phyloP scores from a whole-genome alignment of 1,140 invertebrate genomes.

The Achroia grisella region DNA sequence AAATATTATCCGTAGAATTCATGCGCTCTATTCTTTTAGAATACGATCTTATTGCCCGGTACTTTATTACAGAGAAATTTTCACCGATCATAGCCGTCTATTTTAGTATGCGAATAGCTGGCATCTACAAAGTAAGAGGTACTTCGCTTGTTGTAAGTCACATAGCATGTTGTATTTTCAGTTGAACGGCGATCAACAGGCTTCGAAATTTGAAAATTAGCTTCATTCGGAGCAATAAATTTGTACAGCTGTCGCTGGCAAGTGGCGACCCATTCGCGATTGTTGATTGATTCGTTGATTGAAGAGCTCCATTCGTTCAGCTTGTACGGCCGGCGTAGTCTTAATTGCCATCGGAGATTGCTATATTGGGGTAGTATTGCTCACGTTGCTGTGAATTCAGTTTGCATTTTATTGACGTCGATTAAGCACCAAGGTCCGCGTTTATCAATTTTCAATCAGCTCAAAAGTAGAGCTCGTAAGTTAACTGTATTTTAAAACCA shows the following conservation, averaged over 20 bases:
- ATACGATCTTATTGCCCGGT: no score
- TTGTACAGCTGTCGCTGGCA: constrained; percentile 63
- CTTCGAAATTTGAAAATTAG: constrained; percentile 65
- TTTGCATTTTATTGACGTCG: not conserved
- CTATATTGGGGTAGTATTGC: constrained; percentile 37
- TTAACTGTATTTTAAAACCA: no score
- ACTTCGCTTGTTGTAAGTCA: constrained; percentile 13
- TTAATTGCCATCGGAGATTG: constrained; percentile 62
- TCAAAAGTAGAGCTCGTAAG: no score
- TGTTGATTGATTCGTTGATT: constrained; percentile 71
- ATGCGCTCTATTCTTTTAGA: no score
- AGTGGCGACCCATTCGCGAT: constrained; percentile 60
- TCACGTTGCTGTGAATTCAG: constrained; percentile 13
- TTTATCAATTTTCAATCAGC: no score
- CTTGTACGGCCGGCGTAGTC: constrained; percentile 46
- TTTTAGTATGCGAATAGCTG: no score
- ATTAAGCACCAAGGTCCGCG: no score
- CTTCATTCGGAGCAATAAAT: constrained; percentile 57
- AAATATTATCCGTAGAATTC: no score
- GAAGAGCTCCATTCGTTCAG: constrained; percentile 66
- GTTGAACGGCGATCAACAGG: constrained; percentile 53
- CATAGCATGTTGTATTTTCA: not conserved
- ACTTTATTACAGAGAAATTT: no score
- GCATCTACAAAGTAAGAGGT: constrained; percentile 17
- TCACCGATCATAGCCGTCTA: no score